These are phyloP conservation scores for Micromys minutus DNA, from an alignment of 2,113 vertebrate species.

Conservation along the genomic window DNA sequence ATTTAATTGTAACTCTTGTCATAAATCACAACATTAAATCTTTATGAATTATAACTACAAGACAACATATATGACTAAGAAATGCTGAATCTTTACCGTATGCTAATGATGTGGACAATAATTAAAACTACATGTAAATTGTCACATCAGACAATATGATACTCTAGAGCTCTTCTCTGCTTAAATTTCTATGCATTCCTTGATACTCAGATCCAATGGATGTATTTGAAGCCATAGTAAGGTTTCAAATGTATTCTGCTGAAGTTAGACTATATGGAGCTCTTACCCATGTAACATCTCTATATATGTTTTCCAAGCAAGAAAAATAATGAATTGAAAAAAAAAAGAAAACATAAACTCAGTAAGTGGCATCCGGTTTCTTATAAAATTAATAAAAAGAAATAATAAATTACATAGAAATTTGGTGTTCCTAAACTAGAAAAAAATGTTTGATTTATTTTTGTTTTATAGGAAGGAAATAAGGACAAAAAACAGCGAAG, in stretches of 20 bases:
- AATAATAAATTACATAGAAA: background rate
- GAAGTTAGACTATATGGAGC: background rate
- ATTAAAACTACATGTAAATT: background rate
- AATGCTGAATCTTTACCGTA: background rate
- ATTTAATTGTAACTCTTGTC: background rate
- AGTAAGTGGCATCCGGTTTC: background rate
- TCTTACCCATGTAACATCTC: background rate
- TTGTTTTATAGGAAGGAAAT: background rate
- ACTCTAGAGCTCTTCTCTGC: background rate
- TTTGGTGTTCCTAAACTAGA: background rate
- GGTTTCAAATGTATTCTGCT: background rate
- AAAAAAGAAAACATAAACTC: conserved; percentile 14
- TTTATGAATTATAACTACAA: background rate
- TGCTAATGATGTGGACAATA: background rate
- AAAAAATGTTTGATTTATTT: background rate
- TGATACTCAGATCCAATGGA: background rate
- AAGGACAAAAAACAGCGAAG: background rate
- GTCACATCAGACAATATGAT: background rate
- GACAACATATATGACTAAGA: conserved; percentile 2
- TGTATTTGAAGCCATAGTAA: background rate
- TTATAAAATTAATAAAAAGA: background rate
- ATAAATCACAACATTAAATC: background rate
- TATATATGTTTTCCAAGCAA: background rate
- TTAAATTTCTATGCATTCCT: background rate
- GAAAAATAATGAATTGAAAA: background rate